These are phyloP conservation scores for Pseudomyrmex concolor DNA, from an alignment of 1,140 invertebrate species.

Conservation along the genomic window DNA sequence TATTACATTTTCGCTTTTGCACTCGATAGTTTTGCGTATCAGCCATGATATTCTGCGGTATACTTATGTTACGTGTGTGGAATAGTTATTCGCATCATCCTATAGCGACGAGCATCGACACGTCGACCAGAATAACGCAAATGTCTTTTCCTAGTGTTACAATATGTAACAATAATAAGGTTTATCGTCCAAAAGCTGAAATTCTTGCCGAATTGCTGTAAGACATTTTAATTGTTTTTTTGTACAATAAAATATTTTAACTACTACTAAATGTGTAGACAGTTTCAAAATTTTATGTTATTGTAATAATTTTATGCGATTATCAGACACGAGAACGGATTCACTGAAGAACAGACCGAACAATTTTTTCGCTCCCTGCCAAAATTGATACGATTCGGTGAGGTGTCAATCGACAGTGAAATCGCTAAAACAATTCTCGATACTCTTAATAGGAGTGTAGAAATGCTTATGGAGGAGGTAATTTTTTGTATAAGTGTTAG, in stretches of 20 bases:
- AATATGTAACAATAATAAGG: constrained; percentile 80
- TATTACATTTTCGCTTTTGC: not conserved
- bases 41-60: constrained; percentile 64
- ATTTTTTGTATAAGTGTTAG: no score
- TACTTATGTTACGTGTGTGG: constrained; percentile 76
- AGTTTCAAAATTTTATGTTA: not conserved
- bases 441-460: constrained; percentile 56
- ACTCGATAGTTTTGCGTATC: constrained; percentile 67
- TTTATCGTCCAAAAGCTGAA: constrained; percentile 71
- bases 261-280: no score
- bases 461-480: constrained; percentile 70
- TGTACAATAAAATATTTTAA: no score
- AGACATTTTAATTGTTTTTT: constrained; percentile 37
- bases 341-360: constrained; percentile 49
- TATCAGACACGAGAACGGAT: constrained; percentile 59
- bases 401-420: constrained; percentile 56
- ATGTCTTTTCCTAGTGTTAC: constrained; percentile 77
- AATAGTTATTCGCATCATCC: constrained; percentile 72
- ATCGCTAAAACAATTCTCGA: constrained; percentile 55
- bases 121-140: constrained; percentile 74
- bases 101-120: constrained; percentile 76
- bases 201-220: constrained; percentile 69
- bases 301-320: not conserved
- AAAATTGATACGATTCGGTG: constrained; percentile 70
- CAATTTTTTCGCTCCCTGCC: constrained; percentile 68